Conservation (phyloP, 2,888 invertebrate species). For the Antheraea yamamai region DNA sequence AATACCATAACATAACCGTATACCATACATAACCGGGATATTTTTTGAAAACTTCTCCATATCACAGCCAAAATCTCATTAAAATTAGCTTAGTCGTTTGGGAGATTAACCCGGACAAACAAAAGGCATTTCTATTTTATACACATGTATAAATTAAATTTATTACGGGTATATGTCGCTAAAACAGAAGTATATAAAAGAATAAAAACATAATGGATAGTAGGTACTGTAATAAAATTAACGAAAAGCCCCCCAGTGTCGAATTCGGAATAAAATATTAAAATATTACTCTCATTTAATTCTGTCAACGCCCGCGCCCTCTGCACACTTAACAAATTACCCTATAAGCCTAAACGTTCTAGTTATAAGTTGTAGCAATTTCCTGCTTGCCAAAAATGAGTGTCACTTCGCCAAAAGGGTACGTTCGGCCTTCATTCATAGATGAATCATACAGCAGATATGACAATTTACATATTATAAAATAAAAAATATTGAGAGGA, state of each 20-base stretch:
- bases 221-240: not conserved
- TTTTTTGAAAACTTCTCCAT: too few species aligned
- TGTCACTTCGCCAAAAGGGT: conserved; percentile 73
- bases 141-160: too few species aligned
- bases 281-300: conserved; percentile 7
- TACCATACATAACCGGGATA: too few species aligned
- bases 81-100: too few species aligned
- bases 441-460: conserved; percentile 10
- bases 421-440: conserved; percentile 29
- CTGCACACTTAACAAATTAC: conserved; percentile 59
- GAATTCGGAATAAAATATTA: conserved; percentile 2
- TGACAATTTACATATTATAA: not conserved
- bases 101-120: too few species aligned
- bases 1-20: too few species aligned
- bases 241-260: not conserved
- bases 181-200: not conserved
- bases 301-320: conserved; percentile 24
- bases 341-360: conserved; percentile 49
- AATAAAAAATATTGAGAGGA: not conserved
- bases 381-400: conserved; percentile 71
- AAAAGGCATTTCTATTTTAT: too few species aligned
- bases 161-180: too few species aligned
- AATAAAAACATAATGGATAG: not conserved
- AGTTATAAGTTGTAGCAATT: conserved; percentile 67
- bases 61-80: too few species aligned